phyloP scores from a whole-genome alignment of 2,797 vertebrate genomes.

The Bufotes viridis region DNA sequence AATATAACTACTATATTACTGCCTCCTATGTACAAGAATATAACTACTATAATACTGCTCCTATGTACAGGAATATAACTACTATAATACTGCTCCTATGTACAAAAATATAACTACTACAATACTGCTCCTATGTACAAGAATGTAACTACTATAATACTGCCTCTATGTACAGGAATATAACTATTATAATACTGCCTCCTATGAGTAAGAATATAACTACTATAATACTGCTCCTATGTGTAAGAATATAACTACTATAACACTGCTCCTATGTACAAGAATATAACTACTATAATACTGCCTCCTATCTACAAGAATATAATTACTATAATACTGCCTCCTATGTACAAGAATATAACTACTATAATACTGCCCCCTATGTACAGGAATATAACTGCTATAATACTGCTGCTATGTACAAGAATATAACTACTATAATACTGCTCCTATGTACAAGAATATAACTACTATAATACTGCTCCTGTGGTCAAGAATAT shows the following conservation, averaged over 20 bases:
- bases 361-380: neutral
- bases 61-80: no score
- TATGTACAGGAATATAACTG: neutral
- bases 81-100: no score
- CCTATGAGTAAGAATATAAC: no score
- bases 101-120: no score
- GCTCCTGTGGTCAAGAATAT: neutral
- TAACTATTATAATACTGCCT: no score
- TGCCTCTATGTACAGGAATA: no score
- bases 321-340: slow-evolving; percentile 6
- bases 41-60: no score
- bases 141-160: no score
- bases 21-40: no score
- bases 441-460: slow-evolving; percentile 8
- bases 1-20: no score
- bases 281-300: slow-evolving; percentile 18
- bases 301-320: neutral
- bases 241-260: neutral
- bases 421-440: slow-evolving; percentile 9
- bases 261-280: neutral
- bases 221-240: no score
- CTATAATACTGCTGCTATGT: neutral
- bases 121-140: no score
- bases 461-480: slow-evolving; percentile 15
- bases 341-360: neutral